Percentiles rank a stretch among this genome's conserved stretches.
phyloP scores from a whole-genome alignment of 2,888 invertebrate species.

The Platypus cylindrus region DNA sequence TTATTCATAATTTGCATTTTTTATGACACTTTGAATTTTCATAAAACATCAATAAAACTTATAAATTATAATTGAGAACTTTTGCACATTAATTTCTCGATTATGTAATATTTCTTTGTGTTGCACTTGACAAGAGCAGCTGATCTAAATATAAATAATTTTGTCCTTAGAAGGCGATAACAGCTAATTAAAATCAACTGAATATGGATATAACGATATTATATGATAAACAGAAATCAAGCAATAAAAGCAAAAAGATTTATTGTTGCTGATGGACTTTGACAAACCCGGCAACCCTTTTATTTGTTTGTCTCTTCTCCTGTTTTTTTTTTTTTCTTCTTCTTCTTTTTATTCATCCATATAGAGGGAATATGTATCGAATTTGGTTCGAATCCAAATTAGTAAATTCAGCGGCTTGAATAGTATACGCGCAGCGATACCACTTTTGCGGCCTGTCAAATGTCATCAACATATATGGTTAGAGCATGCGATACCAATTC shows the following conservation, averaged over 20 bases:
- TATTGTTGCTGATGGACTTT: slow-evolving; percentile 3
- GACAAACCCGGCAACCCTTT: slow-evolving; percentile 24
- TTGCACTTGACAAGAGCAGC: slow-evolving; percentile 4
- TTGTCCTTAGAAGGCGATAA: background rate
- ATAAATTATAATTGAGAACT: too few relatives aligned
- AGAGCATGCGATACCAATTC: too few relatives aligned
- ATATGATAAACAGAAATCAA: background rate
- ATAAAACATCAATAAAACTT: background rate
- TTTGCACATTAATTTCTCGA: too few relatives aligned
- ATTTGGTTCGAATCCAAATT: slow-evolving; percentile 36
- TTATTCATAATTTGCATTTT: slow-evolving; percentile 2
- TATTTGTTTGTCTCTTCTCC: slow-evolving; percentile 24
- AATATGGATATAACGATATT: background rate
- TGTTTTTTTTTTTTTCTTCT: too few relatives aligned
- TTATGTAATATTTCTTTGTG: slow-evolving; percentile 6
- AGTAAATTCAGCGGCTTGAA: slow-evolving; percentile 26
- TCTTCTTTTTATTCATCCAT: too few relatives aligned
- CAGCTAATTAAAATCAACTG: slow-evolving; percentile 5
- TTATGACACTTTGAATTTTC: slow-evolving; percentile 1
- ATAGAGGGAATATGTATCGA: slow-evolving; percentile 34
- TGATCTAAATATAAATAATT: slow-evolving; percentile 2
- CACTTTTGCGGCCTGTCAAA: slow-evolving; percentile 33
- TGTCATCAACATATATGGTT: slow-evolving; percentile 36
- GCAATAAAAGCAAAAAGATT: background rate
- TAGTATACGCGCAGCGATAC: slow-evolving; percentile 4